Conservation (phyloP, 2,797 vertebrate species). For the Bovichtus variegatus region DNA sequence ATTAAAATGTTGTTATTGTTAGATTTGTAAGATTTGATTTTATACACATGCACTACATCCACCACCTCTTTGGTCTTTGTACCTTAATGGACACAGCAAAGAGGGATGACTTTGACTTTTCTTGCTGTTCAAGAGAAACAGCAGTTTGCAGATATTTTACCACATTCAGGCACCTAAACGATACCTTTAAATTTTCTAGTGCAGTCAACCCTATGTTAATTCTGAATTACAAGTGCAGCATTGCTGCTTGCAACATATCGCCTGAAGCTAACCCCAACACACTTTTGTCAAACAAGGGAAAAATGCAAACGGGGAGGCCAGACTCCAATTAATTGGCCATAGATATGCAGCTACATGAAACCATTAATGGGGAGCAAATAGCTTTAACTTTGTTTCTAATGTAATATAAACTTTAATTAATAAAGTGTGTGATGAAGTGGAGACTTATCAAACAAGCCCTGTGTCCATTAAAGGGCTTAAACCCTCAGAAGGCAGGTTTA, state of each 20-base stretch:
- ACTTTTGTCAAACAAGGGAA: conserved; percentile 77
- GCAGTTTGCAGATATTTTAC: conserved; percentile 13
- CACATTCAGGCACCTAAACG: not conserved
- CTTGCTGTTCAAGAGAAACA: not conserved
- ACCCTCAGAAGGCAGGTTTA: conserved; percentile 85
- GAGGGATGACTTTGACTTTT: not conserved
- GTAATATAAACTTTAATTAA: conserved; percentile 89
- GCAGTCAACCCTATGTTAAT: conserved; percentile 52
- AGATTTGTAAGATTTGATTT: no score
- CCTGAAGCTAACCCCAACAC: conserved; percentile 55
- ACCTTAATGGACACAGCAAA: not conserved
- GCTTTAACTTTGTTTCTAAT: conserved; percentile 89
- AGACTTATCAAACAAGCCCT: conserved; percentile 88
- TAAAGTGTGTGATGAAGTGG: conserved; percentile 89
- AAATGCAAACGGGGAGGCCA: conserved; percentile 70
- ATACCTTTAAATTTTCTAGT: conserved; percentile 9
- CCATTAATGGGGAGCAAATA: conserved; percentile 86
- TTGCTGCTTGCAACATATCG: conserved; percentile 59
- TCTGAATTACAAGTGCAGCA: conserved; percentile 39
- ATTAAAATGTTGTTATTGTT: no score
- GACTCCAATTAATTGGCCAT: conserved; percentile 85
- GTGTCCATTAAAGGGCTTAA: conserved; percentile 86
- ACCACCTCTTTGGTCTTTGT: not conserved
- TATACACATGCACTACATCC: no score
- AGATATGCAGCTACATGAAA: conserved; percentile 86